Evolutionary conservation across 2,888 invertebrate species (phyloP).

Genomic region (Rhagophthalmus giganteus): DNA sequence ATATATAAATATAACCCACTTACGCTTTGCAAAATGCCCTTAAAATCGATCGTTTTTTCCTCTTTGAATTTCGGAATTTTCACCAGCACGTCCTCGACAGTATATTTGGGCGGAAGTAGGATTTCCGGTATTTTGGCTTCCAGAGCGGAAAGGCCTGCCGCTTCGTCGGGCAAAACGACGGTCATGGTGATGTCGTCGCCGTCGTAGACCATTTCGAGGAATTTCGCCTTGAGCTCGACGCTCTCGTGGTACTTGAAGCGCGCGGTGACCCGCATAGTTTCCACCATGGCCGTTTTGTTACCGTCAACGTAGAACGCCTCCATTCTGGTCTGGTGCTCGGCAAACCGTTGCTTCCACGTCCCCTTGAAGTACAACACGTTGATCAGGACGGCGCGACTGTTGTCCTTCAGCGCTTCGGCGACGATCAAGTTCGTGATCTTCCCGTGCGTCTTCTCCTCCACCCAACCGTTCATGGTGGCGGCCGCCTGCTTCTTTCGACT

Average conservation of each 20-base stretch:
- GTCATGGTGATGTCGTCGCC: neutral
- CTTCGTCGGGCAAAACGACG: constrained; percentile 1
- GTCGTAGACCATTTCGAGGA: neutral
- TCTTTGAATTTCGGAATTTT: constrained; percentile 2
- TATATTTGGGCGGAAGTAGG: neutral
- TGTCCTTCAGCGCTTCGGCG: too few relatives aligned
- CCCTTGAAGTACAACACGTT: too few relatives aligned
- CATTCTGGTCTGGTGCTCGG: too few relatives aligned
- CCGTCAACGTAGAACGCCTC: too few relatives aligned
- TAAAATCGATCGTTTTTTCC: neutral
- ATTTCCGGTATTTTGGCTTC: neutral
- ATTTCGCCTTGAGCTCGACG: neutral
- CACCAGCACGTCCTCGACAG: neutral
- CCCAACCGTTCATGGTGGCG: constrained; percentile 48
- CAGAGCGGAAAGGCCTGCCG: neutral
- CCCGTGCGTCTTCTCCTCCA: constrained; percentile 46
- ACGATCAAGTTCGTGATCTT: constrained; percentile 47
- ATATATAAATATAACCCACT: too few relatives aligned
- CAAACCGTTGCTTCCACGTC: too few relatives aligned
- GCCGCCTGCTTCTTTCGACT: constrained; percentile 34
- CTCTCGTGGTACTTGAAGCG: neutral
- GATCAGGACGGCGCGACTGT: too few relatives aligned
- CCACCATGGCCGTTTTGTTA: neutral
- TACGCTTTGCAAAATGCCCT: constrained; percentile 1
- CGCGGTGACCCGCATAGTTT: neutral